Conservation (phyloP, 2,113 vertebrate genomes). For the Prietella phreatophila region DNA sequence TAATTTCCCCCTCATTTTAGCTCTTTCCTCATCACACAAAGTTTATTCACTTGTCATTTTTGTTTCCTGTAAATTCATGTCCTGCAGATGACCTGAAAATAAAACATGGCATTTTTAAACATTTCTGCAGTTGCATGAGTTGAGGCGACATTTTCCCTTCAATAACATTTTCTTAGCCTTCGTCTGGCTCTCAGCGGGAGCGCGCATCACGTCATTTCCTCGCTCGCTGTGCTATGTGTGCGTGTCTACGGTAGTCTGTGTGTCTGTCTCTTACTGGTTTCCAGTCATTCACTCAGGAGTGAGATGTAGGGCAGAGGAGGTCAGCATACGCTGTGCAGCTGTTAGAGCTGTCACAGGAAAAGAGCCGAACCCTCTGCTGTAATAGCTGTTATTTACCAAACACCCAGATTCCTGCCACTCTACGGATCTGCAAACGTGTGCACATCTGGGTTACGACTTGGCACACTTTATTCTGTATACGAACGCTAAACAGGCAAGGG, state of each 20-base stretch:
- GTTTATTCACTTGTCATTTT: neutral
- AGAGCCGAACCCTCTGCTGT: neutral
- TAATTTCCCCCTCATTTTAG: neutral
- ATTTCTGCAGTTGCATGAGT: neutral
- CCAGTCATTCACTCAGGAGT: neutral
- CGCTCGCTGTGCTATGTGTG: neutral
- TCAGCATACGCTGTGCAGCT: neutral
- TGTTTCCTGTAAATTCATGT: neutral
- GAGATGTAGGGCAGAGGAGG: neutral
- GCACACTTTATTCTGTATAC: neutral
- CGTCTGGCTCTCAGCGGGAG: neutral
- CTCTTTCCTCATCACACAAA: neutral
- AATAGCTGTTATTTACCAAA: neutral
- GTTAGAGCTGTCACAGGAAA: neutral
- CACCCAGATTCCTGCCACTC: neutral
- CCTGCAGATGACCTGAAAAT: neutral
- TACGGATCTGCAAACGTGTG: neutral
- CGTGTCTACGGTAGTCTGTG: too few relatives aligned
- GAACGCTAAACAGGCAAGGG: neutral
- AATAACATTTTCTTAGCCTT: conserved; percentile 19
- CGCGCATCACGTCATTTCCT: neutral
- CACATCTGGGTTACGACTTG: conserved; percentile 2
- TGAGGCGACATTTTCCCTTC: conserved; percentile 8
- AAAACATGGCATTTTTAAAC: neutral
- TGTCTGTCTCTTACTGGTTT: neutral